Base-by-base conservation (phyloP, 1,140 invertebrate genomes). In the Halictus rubicundus region DNA sequence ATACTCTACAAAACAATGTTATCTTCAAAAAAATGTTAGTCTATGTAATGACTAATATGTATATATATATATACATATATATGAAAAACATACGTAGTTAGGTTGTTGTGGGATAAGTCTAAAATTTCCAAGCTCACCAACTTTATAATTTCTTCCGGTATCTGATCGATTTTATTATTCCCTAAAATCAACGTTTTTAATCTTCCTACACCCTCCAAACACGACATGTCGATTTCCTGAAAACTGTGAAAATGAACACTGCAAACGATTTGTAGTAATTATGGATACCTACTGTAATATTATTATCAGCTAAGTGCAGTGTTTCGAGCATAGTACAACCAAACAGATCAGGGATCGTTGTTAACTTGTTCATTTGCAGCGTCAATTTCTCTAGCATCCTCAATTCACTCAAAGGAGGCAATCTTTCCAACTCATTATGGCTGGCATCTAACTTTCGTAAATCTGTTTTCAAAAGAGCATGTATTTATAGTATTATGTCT, bases 381-480 rank as follows among this genome's bases (percentile, higher is more conserved):
- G 97, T 96, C 0, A 99, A 90, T 80, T 95, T 94, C 92, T 98
- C 96, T 81, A 98, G 93, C 92, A 97, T 96, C 52, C 95, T 91
- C n/a, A 98, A 91, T 90, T 97, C 95, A 25, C 96, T 96, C 84
- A 98, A 92, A 61, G 95, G 92, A n/a, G 97, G 97, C 57, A 98
- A 87, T 39, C 88, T 87, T 74, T 94, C 94, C 25, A 96, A 86
- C 49, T 93, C 83, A 89, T 96, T 96, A 81, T 94, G 93, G 57
- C 93, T 95, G 14, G 94, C 88, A 91, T 96, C 95, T 78, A 96
- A 90, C 65, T 90, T 90, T 78, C 91, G 92, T 52, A 96, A 88
- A 60, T 90, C 95, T 96, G 79, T 78, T 57, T 32, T 46, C 19
- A 66, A 46, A 57, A 69, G 4, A 73, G 61, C 54, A 81, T 60